Evolutionary conservation across 2,888 invertebrate species (phyloP).

Genomic region (Microctonus hyperodae): DNA sequence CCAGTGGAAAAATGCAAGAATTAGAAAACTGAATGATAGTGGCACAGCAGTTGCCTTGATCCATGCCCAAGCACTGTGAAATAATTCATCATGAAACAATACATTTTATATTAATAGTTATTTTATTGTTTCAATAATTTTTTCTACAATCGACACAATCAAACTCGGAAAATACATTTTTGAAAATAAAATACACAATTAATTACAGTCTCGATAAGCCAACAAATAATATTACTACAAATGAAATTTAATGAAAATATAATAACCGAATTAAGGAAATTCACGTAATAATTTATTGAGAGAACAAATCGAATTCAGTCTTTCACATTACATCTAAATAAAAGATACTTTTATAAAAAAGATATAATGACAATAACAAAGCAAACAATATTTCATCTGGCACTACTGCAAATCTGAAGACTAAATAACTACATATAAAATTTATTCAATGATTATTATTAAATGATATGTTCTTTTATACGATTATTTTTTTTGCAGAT

Average conservation of each 20-base stretch:
- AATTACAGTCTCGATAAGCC: background rate
- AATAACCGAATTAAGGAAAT: background rate
- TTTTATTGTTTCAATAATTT: background rate
- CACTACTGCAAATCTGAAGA: background rate
- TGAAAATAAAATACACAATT: background rate
- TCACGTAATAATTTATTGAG: background rate
- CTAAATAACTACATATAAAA: background rate
- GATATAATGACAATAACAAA: background rate
- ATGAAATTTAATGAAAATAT: background rate
- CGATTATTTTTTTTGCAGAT: background rate
- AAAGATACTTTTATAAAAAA: background rate
- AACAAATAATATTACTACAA: background rate
- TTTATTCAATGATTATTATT: background rate
- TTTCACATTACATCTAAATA: background rate
- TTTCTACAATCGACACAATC: background rate
- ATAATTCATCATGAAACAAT: slow-evolving; percentile 1
- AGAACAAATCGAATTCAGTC: background rate
- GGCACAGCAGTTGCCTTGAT: slow-evolving; percentile 79
- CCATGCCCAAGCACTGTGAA: slow-evolving; percentile 75
- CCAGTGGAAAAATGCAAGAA: slow-evolving; percentile 81
- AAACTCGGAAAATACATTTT: background rate
- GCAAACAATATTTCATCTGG: background rate
- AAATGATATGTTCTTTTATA: background rate
- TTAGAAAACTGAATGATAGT: slow-evolving; percentile 80
- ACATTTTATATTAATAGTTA: background rate